Base-by-base conservation (phyloP, 2,113 vertebrate species). In the Nettapus auritus region DNA sequence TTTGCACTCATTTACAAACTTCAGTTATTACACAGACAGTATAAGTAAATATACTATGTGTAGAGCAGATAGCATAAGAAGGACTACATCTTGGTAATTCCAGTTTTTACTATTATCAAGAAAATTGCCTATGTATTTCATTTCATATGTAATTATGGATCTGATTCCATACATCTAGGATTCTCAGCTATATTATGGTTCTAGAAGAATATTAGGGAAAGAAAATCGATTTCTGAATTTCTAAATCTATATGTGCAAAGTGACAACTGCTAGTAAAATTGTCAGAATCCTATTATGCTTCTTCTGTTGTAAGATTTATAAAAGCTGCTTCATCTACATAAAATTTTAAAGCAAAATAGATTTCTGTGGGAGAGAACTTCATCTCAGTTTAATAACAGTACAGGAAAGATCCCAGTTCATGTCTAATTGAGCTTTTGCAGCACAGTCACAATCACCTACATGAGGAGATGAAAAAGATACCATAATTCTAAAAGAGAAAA, bases 371-470 rank as follows among this genome's bases (percentile, higher is more conserved):
- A 91, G 91, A 88, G 68, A 93, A 80, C 59, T 91, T 86, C 79
- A 78, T 82, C 79, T 77, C 82, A 67, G 59, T 80, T 95, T 87
- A 89, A 85, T 89, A 89, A 85, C 84, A 85, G 71, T 55, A 23
- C 71, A 80, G 55, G 70, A 95, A 96, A 71, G 75, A 93, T 91
- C 82, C 82, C 22, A 82, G 63, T 91, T 95, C 87, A 80, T 89
- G 82, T 88, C 91, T 94, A 90, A 91, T 33, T 83, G 87, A 96
- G 67, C 70, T 96, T 91, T 71, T 81, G 83, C 86, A 95, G 63
- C 62, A 79, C 86, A 95, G 78, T 83, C 59, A 70, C 56, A 68
- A 93, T 91, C 64, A 83, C 55, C 70, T 90, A 77, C 59, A 67
- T 13, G n/a, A 67, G 14, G 56, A 94, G 77, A 94, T 90, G 70